Conservation (phyloP, 2,113 vertebrate species). For the Xenopus tropicalis region UCB_Xtro_10.0 CM004443.2:79462001-79462500, state of each 20-base stretch:
- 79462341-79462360: too few species aligned
- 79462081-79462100: constrained; percentile 8
- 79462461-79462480: too few species aligned
- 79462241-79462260: background rate
- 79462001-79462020: background rate
- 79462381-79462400: too few species aligned
- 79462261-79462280: background rate
- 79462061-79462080: background rate
- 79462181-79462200: constrained; percentile 23
- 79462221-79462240: background rate
- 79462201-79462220: background rate
- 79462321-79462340: too few species aligned
- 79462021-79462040: background rate
- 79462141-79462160: constrained; percentile 91
- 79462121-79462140: constrained; percentile 82
- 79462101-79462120: constrained; percentile 53
- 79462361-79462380: too few species aligned
- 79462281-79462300: too few species aligned
- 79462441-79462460: too few species aligned
- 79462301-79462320: too few species aligned
- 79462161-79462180: constrained; percentile 64
- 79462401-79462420: too few species aligned
- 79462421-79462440: too few species aligned
- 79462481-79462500: too few species aligned
- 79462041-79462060: background rate